Percentiles rank a stretch among this genome's conserved stretches.
These are phyloP conservation scores for Sphyrna mokarran DNA, from an alignment of 2,113 vertebrate species.

Conservation along the genomic window DNA sequence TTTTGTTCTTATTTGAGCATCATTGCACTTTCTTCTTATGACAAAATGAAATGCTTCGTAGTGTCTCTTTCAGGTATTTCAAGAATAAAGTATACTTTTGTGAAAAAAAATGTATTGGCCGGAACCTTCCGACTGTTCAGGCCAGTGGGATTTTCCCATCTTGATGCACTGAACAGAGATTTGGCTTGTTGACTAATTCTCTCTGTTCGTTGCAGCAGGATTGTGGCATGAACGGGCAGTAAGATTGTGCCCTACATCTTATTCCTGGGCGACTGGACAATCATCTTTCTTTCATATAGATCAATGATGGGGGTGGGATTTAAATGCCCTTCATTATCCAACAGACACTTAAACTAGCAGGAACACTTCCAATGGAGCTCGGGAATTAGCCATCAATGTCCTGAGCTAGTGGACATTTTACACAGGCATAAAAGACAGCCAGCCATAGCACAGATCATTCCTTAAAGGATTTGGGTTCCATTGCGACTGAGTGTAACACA, in stretches of 20 bases:
- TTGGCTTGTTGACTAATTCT: too few relatives aligned
- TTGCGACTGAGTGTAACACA: not conserved
- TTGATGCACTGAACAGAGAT: too few relatives aligned
- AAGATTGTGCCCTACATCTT: not conserved
- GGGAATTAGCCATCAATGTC: not conserved
- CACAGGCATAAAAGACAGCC: not conserved
- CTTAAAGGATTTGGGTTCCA: not conserved
- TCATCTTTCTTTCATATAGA: not conserved
- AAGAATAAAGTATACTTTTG: too few relatives aligned
- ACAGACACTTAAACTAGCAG: not conserved
- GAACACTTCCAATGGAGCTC: not conserved
- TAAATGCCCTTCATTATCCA: not conserved
- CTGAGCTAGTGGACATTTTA: not conserved
- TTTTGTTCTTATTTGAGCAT: too few relatives aligned
- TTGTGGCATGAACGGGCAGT: too few relatives aligned
- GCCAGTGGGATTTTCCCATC: too few relatives aligned
- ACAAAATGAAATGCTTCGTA: too few relatives aligned
- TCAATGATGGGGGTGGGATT: not conserved
- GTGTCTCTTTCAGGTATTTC: too few relatives aligned
- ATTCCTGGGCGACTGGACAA: not conserved
- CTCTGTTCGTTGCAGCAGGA: too few relatives aligned
- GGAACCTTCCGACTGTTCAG: too few relatives aligned
- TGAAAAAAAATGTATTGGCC: too few relatives aligned
- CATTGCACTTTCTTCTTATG: too few relatives aligned
- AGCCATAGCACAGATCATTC: not conserved